Percentiles rank a stretch among this genome's conserved stretches.
These are phyloP conservation scores for Taurulus bubalis DNA, from an alignment of 2,113 vertebrate species.

Conservation along the genomic window DNA sequence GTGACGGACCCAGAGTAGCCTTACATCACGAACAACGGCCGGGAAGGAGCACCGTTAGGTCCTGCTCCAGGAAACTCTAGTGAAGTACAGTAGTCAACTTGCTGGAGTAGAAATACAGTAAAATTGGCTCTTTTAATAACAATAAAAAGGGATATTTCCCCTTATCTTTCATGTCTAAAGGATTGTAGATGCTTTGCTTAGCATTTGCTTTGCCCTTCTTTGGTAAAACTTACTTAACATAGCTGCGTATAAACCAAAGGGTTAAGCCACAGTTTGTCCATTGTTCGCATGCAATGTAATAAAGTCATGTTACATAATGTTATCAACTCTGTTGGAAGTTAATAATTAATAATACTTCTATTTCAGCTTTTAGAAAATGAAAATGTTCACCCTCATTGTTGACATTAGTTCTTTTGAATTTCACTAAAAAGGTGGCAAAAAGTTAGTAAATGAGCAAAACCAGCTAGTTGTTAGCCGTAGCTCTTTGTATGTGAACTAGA, in stretches of 20 bases:
- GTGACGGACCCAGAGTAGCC: constrained; percentile 27
- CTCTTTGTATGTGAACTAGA: not conserved
- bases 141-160: not conserved
- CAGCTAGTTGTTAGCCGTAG: not conserved
- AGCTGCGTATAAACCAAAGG: not conserved
- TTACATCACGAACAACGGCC: constrained; percentile 28
- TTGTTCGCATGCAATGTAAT: not conserved
- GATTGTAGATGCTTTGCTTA: not conserved
- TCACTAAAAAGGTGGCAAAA: not conserved
- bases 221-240: not conserved
- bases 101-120: not conserved
- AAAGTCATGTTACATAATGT: not conserved
- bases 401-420: not conserved
- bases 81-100: not conserved
- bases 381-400: not conserved
- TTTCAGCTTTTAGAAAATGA: not conserved
- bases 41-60: not conserved
- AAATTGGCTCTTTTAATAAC: not conserved
- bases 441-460: not conserved
- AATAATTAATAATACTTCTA: not conserved
- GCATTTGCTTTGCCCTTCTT: not conserved
- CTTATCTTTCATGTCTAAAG: not conserved
- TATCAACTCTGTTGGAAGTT: not conserved
- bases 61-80: not conserved
- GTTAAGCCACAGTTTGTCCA: not conserved